Base-by-base conservation (phyloP, 2,113 vertebrate genomes). In the Panurus biarmicus region DNA sequence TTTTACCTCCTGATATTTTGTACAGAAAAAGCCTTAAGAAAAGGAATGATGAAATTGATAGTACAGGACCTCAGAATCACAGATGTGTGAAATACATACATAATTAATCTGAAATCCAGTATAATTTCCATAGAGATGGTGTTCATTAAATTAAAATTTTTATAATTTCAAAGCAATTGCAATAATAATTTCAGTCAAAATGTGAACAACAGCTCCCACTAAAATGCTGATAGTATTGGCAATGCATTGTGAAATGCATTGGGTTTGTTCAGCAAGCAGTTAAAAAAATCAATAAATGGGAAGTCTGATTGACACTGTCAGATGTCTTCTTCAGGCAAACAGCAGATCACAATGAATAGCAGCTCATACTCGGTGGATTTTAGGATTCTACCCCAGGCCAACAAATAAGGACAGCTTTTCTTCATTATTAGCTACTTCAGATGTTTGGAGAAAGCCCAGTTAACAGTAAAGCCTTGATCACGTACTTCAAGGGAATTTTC, bases 101-200 rank as follows among this genome's bases (percentile, higher is more conserved):
- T 92, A 96, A 96, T 95, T 94, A 96, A 96, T 95, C 88, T 94
- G 75, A 95, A 95, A 77, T 35, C 47, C 72, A 83, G 82, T 86
- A 93, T 80, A 81, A 96, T 96, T 96, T 96, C 95, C 94, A 96
- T 72, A 50, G 92, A 96, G 88, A 96, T 88, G 47, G 54, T 74
- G 94, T 91, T 92, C 75, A 94, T 95, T 95, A 96, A 94, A 85
- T 83, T 75, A 96, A 85, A 35, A 1, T 83, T 85, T 94, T 95
- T 93, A 83, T 92, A 85, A 95, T 94, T 96, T 96, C 75, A 94
- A 94, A 93, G 90, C 90, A 90, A 92, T 83, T 88, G 73, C 79
- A 93, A 93, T 93, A 95, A 93, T 90, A 93, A 92, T 90, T 83
- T 93, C 64, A 94, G 56, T 92, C 71, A 90, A 96, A 95, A 88